phyloP scores from a whole-genome alignment of 2,797 vertebrate species.

The Danio choprae region DNA sequence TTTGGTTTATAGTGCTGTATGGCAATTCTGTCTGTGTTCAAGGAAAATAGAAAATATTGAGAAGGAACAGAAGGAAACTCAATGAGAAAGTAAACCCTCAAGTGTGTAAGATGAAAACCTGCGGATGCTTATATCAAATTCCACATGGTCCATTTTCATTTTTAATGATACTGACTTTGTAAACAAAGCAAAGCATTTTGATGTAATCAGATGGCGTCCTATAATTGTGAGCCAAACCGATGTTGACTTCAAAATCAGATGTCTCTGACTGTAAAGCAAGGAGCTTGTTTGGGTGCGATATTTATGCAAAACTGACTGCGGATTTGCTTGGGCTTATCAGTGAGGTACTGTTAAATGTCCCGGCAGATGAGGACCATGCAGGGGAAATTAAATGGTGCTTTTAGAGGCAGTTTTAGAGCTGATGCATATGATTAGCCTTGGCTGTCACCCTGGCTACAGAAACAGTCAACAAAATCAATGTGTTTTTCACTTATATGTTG shows the following conservation, averaged over 20 bases:
- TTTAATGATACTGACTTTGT: not conserved
- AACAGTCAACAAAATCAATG: not conserved
- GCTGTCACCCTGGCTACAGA: not conserved
- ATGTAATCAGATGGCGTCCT: conserved; percentile 1
- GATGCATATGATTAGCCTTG: conserved; percentile 24
- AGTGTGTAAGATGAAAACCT: not conserved
- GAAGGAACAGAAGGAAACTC: not conserved
- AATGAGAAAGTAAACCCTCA: not conserved
- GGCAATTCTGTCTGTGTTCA: not conserved
- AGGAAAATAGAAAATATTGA: not conserved
- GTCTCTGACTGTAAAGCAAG: conserved; percentile 13
- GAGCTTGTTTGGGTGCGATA: conserved; percentile 17
- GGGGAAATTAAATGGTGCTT: conserved; percentile 39
- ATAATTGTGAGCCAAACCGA: not conserved
- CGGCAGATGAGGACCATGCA: conserved; percentile 22
- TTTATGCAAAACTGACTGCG: conserved; percentile 12
- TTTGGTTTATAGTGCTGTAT: not conserved
- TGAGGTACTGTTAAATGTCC: conserved; percentile 31
- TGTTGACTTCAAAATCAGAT: conserved; percentile 23
- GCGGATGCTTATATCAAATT: not conserved
- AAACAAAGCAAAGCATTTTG: not conserved
- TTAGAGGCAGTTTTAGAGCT: conserved; percentile 31
- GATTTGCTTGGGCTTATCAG: conserved; percentile 23
- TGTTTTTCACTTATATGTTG: not conserved
- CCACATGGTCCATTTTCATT: not conserved